Evolutionary conservation across 2,113 vertebrate species (phyloP).

Genomic region (Pseudonaja textilis): DNA sequence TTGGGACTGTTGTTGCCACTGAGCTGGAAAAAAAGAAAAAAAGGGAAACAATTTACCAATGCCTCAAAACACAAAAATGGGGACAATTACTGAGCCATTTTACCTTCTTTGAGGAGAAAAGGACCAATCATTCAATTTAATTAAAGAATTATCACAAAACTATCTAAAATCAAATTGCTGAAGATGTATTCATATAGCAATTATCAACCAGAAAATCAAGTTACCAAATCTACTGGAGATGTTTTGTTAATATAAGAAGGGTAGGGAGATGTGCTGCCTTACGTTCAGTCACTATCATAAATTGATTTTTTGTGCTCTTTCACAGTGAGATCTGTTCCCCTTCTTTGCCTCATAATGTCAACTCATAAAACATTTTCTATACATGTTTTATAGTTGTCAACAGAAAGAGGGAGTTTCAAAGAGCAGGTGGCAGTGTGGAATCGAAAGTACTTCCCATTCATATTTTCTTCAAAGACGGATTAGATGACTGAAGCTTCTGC

Average conservation of each 20-base stretch:
- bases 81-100: neutral
- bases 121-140: neutral
- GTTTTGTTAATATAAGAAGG: neutral
- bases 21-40: conserved; percentile 73
- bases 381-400: too few relatives aligned
- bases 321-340: neutral
- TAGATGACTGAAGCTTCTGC: too few relatives aligned
- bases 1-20: conserved; percentile 91
- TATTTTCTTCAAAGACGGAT: too few relatives aligned
- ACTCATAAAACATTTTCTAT: too few relatives aligned
- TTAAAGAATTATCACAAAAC: neutral
- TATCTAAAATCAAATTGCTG: neutral
- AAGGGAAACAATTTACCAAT: neutral
- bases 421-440: too few relatives aligned
- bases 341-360: neutral
- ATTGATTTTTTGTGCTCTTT: neutral
- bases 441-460: too few relatives aligned
- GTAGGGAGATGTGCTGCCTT: neutral
- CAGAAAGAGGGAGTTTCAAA: too few relatives aligned
- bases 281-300: neutral
- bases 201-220: neutral
- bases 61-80: neutral
- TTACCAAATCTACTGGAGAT: neutral
- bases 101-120: neutral
- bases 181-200: neutral